These are phyloP conservation scores for Aproaerema taeniolella DNA, from an alignment of 2,888 invertebrate genomes.

Conservation along the genomic window DNA sequence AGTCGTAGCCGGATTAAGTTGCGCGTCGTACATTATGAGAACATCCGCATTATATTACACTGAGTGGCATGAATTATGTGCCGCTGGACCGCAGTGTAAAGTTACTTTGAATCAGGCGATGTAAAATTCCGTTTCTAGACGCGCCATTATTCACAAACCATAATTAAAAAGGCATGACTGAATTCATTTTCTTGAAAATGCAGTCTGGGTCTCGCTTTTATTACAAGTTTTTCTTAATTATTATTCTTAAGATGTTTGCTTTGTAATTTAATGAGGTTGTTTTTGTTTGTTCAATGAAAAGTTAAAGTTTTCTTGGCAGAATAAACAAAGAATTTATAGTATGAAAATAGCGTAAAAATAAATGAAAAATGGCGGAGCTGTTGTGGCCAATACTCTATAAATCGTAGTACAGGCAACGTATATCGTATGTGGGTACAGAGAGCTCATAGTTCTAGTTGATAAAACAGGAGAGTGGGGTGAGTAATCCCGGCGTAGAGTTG, in stretches of 20 bases:
- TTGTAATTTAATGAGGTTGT: too few relatives aligned
- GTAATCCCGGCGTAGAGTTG: slow-evolving; percentile 7
- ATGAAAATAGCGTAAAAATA: too few relatives aligned
- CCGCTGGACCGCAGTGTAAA: slow-evolving; percentile 51
- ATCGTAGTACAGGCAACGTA: too few relatives aligned
- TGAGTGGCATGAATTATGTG: slow-evolving; percentile 63
- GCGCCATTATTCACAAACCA: slow-evolving; percentile 23
- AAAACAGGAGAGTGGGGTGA: slow-evolving; percentile 4
- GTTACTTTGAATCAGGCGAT: slow-evolving; percentile 53
- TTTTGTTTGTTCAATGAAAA: too few relatives aligned
- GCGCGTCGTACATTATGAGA: slow-evolving; percentile 67
- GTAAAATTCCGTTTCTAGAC: slow-evolving; percentile 38
- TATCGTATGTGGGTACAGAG: too few relatives aligned
- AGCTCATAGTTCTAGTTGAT: not conserved
- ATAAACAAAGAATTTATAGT: too few relatives aligned
- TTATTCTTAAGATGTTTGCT: too few relatives aligned
- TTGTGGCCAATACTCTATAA: too few relatives aligned
- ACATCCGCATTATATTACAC: slow-evolving; percentile 71
- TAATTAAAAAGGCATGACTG: not conserved
- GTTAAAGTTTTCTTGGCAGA: too few relatives aligned
- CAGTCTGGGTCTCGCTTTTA: slow-evolving; percentile 10
- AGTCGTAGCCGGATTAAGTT: slow-evolving; percentile 62
- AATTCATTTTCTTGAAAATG: slow-evolving; percentile 4
- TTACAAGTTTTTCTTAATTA: not conserved
- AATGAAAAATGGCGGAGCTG: too few relatives aligned